Conservation (phyloP, 1,140 invertebrate genomes). For the Pseudobourletiella spinata region DNA sequence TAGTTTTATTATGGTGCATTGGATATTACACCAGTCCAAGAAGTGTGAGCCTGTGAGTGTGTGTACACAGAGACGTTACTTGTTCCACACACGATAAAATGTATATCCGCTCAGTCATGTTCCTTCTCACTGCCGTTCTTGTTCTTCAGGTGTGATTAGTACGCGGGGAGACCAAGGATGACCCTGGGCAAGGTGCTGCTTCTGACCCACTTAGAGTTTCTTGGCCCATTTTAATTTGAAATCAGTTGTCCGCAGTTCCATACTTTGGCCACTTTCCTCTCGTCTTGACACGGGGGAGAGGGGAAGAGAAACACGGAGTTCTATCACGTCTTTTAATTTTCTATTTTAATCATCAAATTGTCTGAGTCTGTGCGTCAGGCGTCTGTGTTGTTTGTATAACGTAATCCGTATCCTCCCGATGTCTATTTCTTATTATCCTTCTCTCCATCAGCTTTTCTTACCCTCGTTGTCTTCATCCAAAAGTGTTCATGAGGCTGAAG, state of each 20-base stretch:
- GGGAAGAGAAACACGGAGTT: neutral
- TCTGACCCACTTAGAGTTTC: slow-evolving; percentile 8
- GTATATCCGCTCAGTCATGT: too few species aligned
- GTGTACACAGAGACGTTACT: too few species aligned
- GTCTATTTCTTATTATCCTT: neutral
- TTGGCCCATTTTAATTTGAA: slow-evolving; percentile 9
- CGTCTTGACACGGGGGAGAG: neutral
- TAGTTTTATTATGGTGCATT: neutral
- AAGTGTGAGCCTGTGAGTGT: too few species aligned
- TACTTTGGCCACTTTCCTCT: neutral
- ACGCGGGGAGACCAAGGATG: slow-evolving; percentile 1
- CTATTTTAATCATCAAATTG: neutral
- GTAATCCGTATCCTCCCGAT: neutral
- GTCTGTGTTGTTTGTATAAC: neutral
- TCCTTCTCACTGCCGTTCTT: too few species aligned
- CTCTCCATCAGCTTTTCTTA: too few species aligned
- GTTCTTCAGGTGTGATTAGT: neutral
- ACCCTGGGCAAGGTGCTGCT: neutral
- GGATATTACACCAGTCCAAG: too few species aligned
- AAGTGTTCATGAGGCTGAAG: too few species aligned
- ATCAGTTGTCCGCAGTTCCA: neutral
- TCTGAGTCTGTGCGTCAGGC: neutral
- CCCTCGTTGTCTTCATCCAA: too few species aligned
- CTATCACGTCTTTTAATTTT: neutral
- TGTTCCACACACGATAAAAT: too few species aligned